phyloP scores from a whole-genome alignment of 2,797 vertebrate genomes.

The Saxicola maurus region DNA sequence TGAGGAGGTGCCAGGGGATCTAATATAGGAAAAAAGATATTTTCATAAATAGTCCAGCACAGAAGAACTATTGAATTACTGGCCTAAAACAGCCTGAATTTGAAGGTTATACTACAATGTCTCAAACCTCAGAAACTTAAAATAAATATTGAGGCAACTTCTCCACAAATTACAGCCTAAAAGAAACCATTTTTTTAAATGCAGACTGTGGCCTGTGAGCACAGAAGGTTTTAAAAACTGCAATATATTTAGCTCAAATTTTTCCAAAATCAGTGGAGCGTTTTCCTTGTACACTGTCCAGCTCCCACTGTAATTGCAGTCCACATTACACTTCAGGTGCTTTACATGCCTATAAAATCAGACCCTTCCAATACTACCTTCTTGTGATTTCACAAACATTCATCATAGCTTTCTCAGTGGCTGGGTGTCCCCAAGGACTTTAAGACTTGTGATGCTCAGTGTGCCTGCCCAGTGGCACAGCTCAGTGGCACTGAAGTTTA shows the following conservation, averaged over 20 bases:
- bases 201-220: not conserved
- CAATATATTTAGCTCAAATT: not conserved
- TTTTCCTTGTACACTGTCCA: conserved; percentile 9
- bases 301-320: conserved; percentile 1
- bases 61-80: not conserved
- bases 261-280: conserved; percentile 33
- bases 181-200: not conserved
- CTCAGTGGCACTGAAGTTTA: conserved; percentile 15
- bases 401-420: not conserved
- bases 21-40: not conserved
- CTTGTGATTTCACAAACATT: conserved; percentile 12
- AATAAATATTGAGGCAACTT: not conserved
- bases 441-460: not conserved
- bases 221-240: not conserved
- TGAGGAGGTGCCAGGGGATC: not conserved
- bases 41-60: not conserved
- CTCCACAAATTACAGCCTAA: not conserved
- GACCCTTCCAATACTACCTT: not conserved
- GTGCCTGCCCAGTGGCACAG: not conserved
- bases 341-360: conserved; percentile 5
- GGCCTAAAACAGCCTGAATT: not conserved
- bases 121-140: not conserved
- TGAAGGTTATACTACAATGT: not conserved
- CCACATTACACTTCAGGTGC: not conserved
- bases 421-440: not conserved